Evolutionary conservation across 2,113 vertebrate genomes (phyloP), one percentile per base, ranked within the genome.

Genomic region (Morphnarchus princeps): DNA sequence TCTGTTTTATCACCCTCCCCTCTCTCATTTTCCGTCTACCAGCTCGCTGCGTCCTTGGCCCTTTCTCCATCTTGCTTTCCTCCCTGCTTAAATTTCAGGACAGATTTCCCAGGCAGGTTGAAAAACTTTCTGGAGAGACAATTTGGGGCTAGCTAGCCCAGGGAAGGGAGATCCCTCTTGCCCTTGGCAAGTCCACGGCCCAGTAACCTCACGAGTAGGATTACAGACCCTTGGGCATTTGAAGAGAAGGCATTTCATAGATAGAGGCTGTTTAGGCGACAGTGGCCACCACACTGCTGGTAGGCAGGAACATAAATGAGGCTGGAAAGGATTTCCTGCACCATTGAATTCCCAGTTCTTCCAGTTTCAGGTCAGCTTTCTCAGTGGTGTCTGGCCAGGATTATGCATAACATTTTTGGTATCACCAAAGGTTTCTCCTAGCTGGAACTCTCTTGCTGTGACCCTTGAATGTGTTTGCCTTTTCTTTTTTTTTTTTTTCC

Each of bases 221-320:
- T 38, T 61, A 17, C 45, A 73, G 29, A 15, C 15, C 17, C 4
- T 26, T 74, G 13, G 26, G 26, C 24, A 6, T 34, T 7, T 3
- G 8, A 31, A 61, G 67, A 66, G 43, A 88, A 76, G 43, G 10
- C 2, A 40, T 61, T 82, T 92, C 36, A 43, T 10, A 38, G 20
- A 6, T 0, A 42, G 17, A 45, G 26, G 20, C 16, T 62, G 16
- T 67, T 77, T 18, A 34, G 65, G 31, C 29, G 5, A 16, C 47
- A 58, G 40, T 24, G 45, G 11, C 43, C 36, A 38, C 31, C 31
- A 7, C 4, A 1, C 4, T 34, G 8, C 31, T 80, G 42, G 9
- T 34, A 36, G 40, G 21, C 31, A 69, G 0, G 0, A 50, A 32
- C 7, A 19, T 22, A 32, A 45, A 16, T 6, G 18, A 54, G 13